These are phyloP conservation scores for Siphlonurus alternatus DNA, from an alignment of 2,888 invertebrate species.

Conservation along the genomic window DNA sequence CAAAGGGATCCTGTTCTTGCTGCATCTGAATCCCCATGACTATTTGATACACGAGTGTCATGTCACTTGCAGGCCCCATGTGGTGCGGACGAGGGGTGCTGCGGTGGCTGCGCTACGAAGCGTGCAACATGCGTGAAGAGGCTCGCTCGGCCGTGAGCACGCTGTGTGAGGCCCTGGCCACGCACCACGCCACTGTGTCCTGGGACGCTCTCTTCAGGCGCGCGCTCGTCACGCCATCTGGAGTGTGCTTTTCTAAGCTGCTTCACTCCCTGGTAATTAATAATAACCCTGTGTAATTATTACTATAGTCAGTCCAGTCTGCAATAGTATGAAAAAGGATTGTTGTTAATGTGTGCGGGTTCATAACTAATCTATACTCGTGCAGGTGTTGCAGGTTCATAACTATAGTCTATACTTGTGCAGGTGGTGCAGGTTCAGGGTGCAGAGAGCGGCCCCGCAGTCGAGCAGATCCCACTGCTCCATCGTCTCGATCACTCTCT, in stretches of 20 bases:
- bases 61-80: background rate
- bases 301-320: no score
- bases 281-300: no score
- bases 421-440: conserved; percentile 50
- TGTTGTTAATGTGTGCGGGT: no score
- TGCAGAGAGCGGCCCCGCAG: conserved; percentile 19
- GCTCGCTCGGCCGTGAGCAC: conserved; percentile 52
- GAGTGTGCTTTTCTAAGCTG: background rate
- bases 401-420: conserved; percentile 35
- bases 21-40: no score
- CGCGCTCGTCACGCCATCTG: conserved; percentile 25
- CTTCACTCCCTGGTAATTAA: background rate
- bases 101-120: background rate
- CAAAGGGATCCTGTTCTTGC: no score
- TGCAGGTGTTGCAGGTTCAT: no score
- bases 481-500: conserved; percentile 40
- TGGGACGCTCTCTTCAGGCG: conserved; percentile 54
- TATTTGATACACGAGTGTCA: background rate
- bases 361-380: no score
- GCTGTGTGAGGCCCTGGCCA: conserved; percentile 58
- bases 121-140: conserved; percentile 41
- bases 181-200: conserved; percentile 58
- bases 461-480: conserved; percentile 65
- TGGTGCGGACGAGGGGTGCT: background rate
- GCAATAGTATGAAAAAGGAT: no score